phyloP scores from a whole-genome alignment of 30 jellyfish, hydroid and myxozoan genomes.

The Sanderia malayensis region DNA sequence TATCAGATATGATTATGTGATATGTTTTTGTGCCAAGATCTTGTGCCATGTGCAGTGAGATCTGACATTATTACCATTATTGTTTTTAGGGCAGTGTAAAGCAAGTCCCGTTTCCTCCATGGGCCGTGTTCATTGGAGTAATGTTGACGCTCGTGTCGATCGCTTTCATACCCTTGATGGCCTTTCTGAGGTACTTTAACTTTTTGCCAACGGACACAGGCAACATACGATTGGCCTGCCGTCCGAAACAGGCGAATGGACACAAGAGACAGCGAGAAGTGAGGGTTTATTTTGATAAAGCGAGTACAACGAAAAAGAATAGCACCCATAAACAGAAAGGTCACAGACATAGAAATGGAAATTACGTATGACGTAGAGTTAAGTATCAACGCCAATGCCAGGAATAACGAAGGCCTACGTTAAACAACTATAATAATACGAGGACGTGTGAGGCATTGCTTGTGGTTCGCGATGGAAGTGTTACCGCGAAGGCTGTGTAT shows the following conservation, averaged over 20 bases:
- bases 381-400: too few species aligned
- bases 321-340: too few species aligned
- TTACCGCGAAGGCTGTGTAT: too few species aligned
- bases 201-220: slow-evolving; percentile 46
- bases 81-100: slow-evolving; percentile 63
- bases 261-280: slow-evolving; percentile 16
- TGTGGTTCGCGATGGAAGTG: too few species aligned
- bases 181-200: slow-evolving; percentile 71
- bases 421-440: too few species aligned
- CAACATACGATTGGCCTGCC: slow-evolving; percentile 27
- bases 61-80: too few species aligned
- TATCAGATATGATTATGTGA: too few species aligned
- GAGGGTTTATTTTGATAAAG: slow-evolving; percentile 49
- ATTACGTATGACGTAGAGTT: slow-evolving; percentile 8
- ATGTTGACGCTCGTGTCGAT: slow-evolving; percentile 70
- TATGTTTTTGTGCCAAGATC: too few species aligned
- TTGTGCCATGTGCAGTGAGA: too few species aligned
- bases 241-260: slow-evolving; percentile 26
- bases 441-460: too few species aligned
- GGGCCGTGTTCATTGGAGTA: slow-evolving; percentile 90
- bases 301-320: slow-evolving; percentile 15
- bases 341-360: slow-evolving; percentile 24
- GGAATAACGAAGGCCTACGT: too few species aligned
- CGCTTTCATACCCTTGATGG: slow-evolving; percentile 81
- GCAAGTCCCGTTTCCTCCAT: slow-evolving; percentile 71